phyloP scores from a whole-genome alignment of 2,113 vertebrate genomes.

The Pelusios castaneus region DNA sequence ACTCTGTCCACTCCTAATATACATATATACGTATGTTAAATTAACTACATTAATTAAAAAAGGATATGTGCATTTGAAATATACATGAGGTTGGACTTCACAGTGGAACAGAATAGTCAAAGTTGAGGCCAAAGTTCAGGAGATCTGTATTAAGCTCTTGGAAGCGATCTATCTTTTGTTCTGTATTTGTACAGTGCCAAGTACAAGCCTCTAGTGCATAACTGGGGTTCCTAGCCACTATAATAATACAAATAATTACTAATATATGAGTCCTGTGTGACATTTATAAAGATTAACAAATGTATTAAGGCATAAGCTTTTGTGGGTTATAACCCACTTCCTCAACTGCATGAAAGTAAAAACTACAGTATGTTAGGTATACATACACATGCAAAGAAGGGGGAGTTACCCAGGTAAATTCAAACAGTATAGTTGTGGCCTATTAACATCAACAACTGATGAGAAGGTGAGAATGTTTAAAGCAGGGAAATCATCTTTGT shows the following conservation, averaged over 20 bases:
- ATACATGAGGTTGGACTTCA: background rate
- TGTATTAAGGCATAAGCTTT: too few species aligned
- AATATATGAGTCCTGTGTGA: too few species aligned
- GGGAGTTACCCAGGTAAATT: too few species aligned
- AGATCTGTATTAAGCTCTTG: background rate
- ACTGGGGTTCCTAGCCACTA: background rate
- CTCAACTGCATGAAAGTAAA: too few species aligned
- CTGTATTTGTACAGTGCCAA: background rate
- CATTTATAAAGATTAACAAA: too few species aligned
- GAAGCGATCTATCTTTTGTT: background rate
- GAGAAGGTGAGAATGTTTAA: too few species aligned
- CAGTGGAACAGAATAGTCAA: background rate
- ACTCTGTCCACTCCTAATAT: background rate
- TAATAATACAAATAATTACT: background rate
- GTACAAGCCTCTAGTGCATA: background rate
- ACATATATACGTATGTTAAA: background rate
- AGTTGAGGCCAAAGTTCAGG: background rate
- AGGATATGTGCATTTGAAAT: background rate
- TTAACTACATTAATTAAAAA: background rate
- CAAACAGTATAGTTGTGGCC: too few species aligned
- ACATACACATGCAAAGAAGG: too few species aligned
- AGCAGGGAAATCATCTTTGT: too few species aligned
- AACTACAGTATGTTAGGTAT: too few species aligned
- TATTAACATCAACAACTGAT: too few species aligned
- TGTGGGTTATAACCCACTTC: too few species aligned